Evolutionary conservation across 2,113 vertebrate genomes (phyloP).

Genomic region (Nyctereutes procyonoides): DNA sequence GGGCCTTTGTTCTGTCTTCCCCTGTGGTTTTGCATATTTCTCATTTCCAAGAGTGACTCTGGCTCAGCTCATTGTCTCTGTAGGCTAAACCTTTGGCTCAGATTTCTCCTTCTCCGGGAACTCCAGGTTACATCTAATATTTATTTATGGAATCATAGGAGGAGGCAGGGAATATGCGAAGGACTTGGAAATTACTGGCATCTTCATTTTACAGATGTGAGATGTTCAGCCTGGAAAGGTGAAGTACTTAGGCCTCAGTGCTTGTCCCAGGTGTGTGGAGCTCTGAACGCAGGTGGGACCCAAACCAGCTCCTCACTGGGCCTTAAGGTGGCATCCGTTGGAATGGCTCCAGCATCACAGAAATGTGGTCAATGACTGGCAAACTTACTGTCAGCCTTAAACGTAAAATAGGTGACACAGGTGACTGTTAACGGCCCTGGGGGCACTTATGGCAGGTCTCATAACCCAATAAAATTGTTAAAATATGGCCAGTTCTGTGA

Average conservation of each 20-base stretch:
- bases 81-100: background rate
- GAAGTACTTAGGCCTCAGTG: background rate
- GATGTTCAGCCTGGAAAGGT: background rate
- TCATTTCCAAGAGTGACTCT: conserved; percentile 26
- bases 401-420: background rate
- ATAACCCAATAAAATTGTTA: background rate
- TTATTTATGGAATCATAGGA: background rate
- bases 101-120: background rate
- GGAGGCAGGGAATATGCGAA: background rate
- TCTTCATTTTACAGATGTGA: background rate
- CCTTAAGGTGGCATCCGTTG: background rate
- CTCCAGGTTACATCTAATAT: background rate
- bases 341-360: background rate
- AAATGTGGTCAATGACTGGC: background rate
- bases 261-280: background rate
- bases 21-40: background rate
- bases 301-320: background rate
- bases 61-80: background rate
- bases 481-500: background rate
- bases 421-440: background rate
- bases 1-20: background rate
- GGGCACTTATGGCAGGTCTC: background rate
- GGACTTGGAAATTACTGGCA: background rate
- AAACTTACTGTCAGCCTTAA: background rate
- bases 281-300: background rate